Percentiles rank a stretch among this genome's conserved stretches.
phyloP scores from a whole-genome alignment of 1,140 invertebrate species.

The Lordiphosa collinella region DNA sequence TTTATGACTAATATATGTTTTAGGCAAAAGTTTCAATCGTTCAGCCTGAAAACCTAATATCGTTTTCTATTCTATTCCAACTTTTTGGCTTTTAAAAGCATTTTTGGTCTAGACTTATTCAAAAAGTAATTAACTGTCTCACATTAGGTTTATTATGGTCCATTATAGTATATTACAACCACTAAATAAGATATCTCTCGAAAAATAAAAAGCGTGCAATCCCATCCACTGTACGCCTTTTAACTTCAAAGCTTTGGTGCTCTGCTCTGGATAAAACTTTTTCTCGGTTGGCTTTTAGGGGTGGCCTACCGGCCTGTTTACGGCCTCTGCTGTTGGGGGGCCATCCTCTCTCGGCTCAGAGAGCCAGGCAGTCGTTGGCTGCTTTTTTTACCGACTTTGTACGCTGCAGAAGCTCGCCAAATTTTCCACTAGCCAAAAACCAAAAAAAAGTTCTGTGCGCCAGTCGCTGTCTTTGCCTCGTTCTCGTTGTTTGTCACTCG shows the following conservation, averaged over 20 bases:
- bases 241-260: conserved; percentile 26
- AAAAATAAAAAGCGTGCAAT: too few species aligned
- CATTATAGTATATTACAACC: too few species aligned
- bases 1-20: too few species aligned
- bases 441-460: conserved; percentile 23
- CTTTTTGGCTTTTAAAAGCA: too few species aligned
- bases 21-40: too few species aligned
- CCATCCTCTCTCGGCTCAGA: conserved; percentile 29
- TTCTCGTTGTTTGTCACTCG: conserved; percentile 18
- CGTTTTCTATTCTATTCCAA: too few species aligned
- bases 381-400: conserved; percentile 42
- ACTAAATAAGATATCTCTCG: too few species aligned
- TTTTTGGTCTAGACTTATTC: too few species aligned
- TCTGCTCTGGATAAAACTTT: conserved; percentile 38
- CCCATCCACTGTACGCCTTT: conserved; percentile 4
- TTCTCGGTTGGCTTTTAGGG: conserved; percentile 47
- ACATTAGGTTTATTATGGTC: too few species aligned
- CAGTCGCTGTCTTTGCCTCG: conserved; percentile 51
- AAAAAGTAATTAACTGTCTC: too few species aligned
- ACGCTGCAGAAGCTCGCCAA: conserved; percentile 33
- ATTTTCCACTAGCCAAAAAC: conserved; percentile 59
- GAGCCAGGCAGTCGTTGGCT: conserved; percentile 16
- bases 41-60: too few species aligned
- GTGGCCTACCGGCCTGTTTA: conserved; percentile 57
- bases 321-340: neutral